Evolutionary conservation across 2,888 invertebrate genomes (phyloP), one percentile per base, ranked within the genome.

Genomic region (Spodoptera picta): DNA sequence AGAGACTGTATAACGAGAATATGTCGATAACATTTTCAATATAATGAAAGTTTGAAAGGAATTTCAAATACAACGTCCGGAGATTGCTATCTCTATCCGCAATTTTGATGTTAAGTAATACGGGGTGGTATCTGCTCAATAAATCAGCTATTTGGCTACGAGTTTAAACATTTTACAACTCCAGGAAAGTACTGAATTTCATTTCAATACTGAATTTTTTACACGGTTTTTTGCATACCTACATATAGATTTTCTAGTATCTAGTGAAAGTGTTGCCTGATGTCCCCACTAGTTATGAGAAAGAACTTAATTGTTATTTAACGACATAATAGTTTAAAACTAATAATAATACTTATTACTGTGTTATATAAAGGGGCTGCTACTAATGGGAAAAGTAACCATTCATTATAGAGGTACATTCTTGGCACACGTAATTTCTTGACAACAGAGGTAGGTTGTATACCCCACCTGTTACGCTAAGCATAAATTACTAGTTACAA

Each of bases 391-490:
- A 52, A 57, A 67, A 50, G 53, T 49, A 48, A 51, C 62, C 62
- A 51, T 72, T 62, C 43, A 72, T 60, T 56, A 67, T 54, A n/a
- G n/a, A n/a, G n/a, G n/a, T n/a, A 54, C 56, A 73, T 59, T 59
- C 49, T 27, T 23, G 54, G 46, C 73, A 73, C 63, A 53, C 56
- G 53, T 60, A 36, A 44, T 36, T 31, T 23, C 56, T 56, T 57
- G 49, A 56, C 53, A 50, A 62, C 56, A 62, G 58, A 61, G 53
- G 55, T 56, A 47, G 52, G 46, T 46, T 36, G 6, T 31, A 36
- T 57, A 51, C 69, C 55, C 65, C 69, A 73, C 69, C 74, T 73
- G 73, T 73, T 73, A 73, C 73, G 24, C 51, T 44, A 41, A 54
- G 19, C 48, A 65, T 69, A 73, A 73, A 62, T 73, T 59, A 73